Evolutionary conservation across 2,888 invertebrate species (phyloP).

Genomic region (Hydriomena furcata): DNA sequence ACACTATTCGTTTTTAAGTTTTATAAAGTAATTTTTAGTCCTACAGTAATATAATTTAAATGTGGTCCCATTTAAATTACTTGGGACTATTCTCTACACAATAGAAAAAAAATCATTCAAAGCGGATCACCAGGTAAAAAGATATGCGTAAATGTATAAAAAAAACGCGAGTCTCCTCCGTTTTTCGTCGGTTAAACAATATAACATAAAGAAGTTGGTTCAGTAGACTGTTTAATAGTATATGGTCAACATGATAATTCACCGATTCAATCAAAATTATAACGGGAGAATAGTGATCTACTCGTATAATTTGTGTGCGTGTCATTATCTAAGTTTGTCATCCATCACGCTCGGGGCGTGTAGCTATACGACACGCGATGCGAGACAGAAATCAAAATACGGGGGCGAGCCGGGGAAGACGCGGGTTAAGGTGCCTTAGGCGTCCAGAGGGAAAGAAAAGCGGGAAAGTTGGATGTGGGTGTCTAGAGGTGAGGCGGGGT

Average conservation of each 20-base stretch:
- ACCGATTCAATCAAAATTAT: constrained; percentile 30
- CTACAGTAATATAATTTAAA: too few species aligned
- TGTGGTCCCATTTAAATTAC: too few species aligned
- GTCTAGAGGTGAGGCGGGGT: constrained; percentile 61
- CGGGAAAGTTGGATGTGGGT: constrained; percentile 70
- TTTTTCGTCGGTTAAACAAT: too few species aligned
- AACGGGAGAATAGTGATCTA: constrained; percentile 28
- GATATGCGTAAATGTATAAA: too few species aligned
- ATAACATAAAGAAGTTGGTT: neutral
- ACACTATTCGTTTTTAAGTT: too few species aligned
- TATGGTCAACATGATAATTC: constrained; percentile 21
- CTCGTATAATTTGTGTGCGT: constrained; percentile 26
- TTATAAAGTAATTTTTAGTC: too few species aligned
- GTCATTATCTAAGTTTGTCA: constrained; percentile 43
- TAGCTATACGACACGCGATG: constrained; percentile 32
- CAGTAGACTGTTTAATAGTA: constrained; percentile 14
- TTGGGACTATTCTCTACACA: too few species aligned
- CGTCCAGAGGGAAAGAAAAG: constrained; percentile 70
- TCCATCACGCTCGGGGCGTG: constrained; percentile 51
- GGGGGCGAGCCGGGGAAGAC: constrained; percentile 36
- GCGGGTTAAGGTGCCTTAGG: constrained; percentile 40
- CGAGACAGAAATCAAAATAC: constrained; percentile 51
- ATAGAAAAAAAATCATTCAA: too few species aligned
- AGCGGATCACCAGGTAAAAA: too few species aligned
- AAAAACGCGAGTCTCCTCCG: too few species aligned